Conservation (phyloP, 2,113 vertebrate genomes). For the Dicaeum eximium region DNA sequence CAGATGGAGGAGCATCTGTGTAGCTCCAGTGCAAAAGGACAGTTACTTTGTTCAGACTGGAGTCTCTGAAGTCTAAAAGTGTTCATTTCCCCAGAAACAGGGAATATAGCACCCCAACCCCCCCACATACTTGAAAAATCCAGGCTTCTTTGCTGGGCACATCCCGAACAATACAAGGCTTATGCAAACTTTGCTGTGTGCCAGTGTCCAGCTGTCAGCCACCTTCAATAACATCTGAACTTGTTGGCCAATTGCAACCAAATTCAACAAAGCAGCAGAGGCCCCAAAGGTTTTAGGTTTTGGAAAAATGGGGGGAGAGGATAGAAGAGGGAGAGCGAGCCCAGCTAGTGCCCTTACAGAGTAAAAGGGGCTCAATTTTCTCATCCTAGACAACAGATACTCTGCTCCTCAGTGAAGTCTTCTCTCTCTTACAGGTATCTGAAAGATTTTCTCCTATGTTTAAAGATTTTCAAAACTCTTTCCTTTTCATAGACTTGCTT, state of each 20-base stretch:
- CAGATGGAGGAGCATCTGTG: conserved; percentile 8
- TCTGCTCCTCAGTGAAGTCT: rapidly evolving
- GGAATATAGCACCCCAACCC: not conserved
- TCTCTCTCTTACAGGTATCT: not conserved
- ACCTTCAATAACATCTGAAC: not conserved
- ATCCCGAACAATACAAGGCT: not conserved
- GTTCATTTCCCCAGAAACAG: not conserved
- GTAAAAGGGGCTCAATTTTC: not conserved
- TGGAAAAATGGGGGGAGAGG: not conserved
- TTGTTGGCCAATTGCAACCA: not conserved
- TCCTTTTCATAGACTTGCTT: not conserved
- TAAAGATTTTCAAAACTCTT: not conserved
- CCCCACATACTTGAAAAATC: not conserved
- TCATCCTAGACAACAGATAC: not conserved
- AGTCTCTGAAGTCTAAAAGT: not conserved
- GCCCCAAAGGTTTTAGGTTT: not conserved
- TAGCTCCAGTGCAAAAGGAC: not conserved
- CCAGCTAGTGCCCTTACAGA: not conserved
- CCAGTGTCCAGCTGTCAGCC: not conserved
- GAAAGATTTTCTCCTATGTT: not conserved
- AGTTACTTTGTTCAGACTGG: not conserved
- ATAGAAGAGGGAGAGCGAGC: not conserved
- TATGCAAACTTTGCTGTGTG: not conserved
- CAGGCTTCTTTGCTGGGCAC: not conserved
- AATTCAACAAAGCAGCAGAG: not conserved